Evolutionary conservation across 2,888 invertebrate genomes (phyloP).

Genomic region (Sphinx pinastri): DNA sequence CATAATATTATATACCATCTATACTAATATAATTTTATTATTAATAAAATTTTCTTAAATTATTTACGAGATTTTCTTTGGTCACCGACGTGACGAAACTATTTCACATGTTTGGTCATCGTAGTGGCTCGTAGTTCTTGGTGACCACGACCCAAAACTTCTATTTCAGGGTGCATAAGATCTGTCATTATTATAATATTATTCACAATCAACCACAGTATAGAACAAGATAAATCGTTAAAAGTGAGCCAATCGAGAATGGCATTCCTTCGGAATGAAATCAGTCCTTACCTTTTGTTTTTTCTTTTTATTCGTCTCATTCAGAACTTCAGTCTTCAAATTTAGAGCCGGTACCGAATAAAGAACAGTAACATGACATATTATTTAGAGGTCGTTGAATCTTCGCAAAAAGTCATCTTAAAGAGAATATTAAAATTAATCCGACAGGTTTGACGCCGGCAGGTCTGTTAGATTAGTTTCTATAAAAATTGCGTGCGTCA

Average conservation of each 20-base stretch:
- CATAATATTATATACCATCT: no score
- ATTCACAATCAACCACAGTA: no score
- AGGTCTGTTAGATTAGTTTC: conserved; percentile 48
- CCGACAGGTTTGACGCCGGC: conserved; percentile 49
- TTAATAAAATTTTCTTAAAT: no score
- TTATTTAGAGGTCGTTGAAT: conserved; percentile 28
- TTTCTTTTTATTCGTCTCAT: not conserved
- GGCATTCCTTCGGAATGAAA: not conserved
- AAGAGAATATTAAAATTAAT: conserved; percentile 39
- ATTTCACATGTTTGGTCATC: no score
- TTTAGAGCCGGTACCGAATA: not conserved
- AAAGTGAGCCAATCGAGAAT: not conserved
- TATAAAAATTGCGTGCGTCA: conserved; percentile 43
- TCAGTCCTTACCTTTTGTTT: not conserved
- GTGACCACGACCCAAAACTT: no score
- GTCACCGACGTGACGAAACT: no score
- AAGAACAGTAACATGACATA: conserved; percentile 3
- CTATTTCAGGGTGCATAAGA: no score
- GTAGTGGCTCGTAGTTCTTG: no score
- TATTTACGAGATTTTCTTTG: no score
- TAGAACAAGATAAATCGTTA: no score
- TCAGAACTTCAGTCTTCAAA: not conserved
- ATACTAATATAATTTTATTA: no score
- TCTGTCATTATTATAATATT: no score
- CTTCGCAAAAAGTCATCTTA: conserved; percentile 35